Evolutionary conservation across 23 tunicate genomes (phyloP).

Genomic region (Phallusia fumigata): DNA sequence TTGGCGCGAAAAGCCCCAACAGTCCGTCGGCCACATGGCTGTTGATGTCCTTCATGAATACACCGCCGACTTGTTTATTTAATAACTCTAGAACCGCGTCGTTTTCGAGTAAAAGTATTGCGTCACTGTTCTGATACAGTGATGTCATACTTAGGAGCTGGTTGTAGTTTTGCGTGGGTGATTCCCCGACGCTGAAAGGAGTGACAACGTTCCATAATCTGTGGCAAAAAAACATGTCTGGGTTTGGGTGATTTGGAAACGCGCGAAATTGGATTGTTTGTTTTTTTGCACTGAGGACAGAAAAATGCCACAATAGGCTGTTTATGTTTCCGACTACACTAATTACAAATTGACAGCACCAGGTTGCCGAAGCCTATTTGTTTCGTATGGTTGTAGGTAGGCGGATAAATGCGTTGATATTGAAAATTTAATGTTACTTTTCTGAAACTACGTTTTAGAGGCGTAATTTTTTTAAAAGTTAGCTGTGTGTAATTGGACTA

Average conservation of each 20-base stretch:
- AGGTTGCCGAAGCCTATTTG: too few relatives aligned
- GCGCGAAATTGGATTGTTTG: too few relatives aligned
- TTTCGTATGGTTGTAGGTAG: too few relatives aligned
- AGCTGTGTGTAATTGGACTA: too few relatives aligned
- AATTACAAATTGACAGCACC: too few relatives aligned
- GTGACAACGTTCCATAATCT: conserved; percentile 71
- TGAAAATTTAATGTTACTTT: background rate
- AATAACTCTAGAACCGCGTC: conserved; percentile 40
- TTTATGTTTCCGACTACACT: too few relatives aligned
- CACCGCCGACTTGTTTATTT: background rate
- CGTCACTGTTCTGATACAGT: conserved; percentile 71
- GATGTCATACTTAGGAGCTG: conserved; percentile 65
- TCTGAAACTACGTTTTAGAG: background rate
- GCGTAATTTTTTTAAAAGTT: background rate
- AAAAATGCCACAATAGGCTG: too few relatives aligned
- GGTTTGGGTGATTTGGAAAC: too few relatives aligned
- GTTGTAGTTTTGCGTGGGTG: conserved; percentile 84
- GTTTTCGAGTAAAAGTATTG: conserved; percentile 69
- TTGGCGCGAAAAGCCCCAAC: conserved; percentile 43
- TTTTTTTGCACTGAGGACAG: too few relatives aligned
- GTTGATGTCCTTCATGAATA: conserved; percentile 60
- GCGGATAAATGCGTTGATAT: too few relatives aligned
- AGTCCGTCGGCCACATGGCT: conserved; percentile 44
- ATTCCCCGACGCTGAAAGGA: conserved; percentile 67
- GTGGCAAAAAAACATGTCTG: too few relatives aligned